phyloP scores from a whole-genome alignment of 2,113 vertebrate species.

The Salvelinus fontinalis region DNA sequence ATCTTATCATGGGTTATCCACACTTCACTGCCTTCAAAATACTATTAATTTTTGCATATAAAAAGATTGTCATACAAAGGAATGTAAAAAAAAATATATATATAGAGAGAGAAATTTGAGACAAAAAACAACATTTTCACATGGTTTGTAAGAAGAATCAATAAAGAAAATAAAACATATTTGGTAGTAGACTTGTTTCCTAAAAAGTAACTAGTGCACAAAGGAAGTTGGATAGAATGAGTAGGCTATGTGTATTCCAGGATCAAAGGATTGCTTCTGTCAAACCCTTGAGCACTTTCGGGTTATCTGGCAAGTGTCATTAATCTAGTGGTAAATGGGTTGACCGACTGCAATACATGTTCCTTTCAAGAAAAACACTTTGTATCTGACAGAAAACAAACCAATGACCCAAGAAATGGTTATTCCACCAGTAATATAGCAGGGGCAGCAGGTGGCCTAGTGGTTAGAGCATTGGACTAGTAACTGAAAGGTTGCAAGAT shows the following conservation, averaged over 20 bases:
- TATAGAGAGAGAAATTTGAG: conserved; percentile 34
- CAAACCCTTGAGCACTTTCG: conserved; percentile 2
- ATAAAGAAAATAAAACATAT: conserved; percentile 50
- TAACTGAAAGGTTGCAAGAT: too few species aligned
- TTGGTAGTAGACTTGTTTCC: not conserved
- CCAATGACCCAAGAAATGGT: not conserved
- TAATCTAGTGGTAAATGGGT: not conserved
- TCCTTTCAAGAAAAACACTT: not conserved
- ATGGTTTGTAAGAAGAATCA: conserved; percentile 41
- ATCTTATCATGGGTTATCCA: conserved; percentile 15
- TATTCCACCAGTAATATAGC: not conserved
- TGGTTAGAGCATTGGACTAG: too few species aligned
- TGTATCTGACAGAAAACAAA: not conserved
- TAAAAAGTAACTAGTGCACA: not conserved
- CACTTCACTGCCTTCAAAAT: conserved; percentile 39
- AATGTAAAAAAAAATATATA: conserved; percentile 49
- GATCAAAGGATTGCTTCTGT: not conserved
- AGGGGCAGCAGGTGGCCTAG: too few species aligned
- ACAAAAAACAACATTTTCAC: conserved; percentile 26
- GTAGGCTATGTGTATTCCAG: conserved; percentile 19
- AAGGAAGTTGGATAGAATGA: not conserved
- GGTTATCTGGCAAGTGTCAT: conserved; percentile 3
- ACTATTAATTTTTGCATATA: conserved; percentile 17
- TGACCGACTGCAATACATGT: conserved; percentile 14
- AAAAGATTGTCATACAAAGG: conserved; percentile 34